Evolutionary conservation across 2,113 vertebrate species (phyloP), one percentile per base, ranked within the genome.

Genomic region (Hyla sarda): DNA sequence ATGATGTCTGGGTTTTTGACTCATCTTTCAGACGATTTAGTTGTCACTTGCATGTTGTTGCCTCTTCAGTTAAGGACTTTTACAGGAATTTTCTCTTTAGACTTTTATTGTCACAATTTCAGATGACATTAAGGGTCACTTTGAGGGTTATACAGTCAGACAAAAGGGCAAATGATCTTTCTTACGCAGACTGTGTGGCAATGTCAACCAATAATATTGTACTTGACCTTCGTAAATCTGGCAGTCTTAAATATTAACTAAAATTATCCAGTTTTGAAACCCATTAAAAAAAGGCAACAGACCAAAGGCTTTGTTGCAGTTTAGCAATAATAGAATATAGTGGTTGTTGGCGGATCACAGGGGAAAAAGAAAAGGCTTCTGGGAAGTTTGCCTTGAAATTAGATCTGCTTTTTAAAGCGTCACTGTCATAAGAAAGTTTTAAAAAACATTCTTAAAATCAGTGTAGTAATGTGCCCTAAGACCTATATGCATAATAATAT

Each of bases 1-100:
- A 69, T 79, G 75, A 62, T 78, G 83, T 13, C 75, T 50, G 4
- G 41, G 83, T 34, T 76, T 84, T 62, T 77, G 72, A 75, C 56
- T 76, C 10, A 7, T 84, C 83, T 45, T 32, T 37, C 32, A 77
- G 37, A 65, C 83, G 23, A 83, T 72, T 72, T 73, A 74, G 71
- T 50, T 83, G 67, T 83, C 82, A 73, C 67, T 71, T 25, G 30
- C 48, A 73, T 56, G 28, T 52, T 77, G 47, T 17, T 32, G 47
- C 65, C 50, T 23, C 47, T n/a, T 80, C 25, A 8, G 19, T 32
- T 17, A 60, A n/a, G 30, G 50, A 23, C 19, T 45, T 34, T 12
- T 34, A 34, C 19, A 17, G 12, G 11, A 11, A 73, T 74, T 73
- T 45, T 73, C 37, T 6, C 23, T 45, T 62, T 3, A 30, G 25